Conservation (phyloP, 2,113 vertebrate species). For the Amazona guildingii region DNA sequence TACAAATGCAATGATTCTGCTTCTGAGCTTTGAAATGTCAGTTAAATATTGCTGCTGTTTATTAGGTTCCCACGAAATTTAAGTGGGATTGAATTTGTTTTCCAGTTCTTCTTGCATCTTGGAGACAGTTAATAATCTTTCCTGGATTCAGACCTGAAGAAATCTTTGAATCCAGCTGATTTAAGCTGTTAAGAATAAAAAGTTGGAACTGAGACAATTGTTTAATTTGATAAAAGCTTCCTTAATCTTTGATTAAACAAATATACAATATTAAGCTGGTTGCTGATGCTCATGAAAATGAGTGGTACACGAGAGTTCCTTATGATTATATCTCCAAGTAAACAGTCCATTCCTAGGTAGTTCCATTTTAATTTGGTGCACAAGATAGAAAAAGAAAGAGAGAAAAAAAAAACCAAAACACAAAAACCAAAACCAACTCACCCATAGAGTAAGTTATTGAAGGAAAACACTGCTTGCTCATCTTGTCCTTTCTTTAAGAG, state of each 20-base stretch:
- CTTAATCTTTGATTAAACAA: neutral
- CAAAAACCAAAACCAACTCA: neutral
- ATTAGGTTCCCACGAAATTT: slow-evolving; percentile 17
- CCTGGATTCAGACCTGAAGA: neutral
- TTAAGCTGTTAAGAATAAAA: neutral
- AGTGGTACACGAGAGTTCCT: neutral
- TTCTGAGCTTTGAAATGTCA: slow-evolving; percentile 40
- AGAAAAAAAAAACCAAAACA: neutral
- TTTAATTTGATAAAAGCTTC: neutral
- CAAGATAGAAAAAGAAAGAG: neutral
- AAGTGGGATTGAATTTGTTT: slow-evolving; percentile 39
- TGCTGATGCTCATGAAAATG: neutral
- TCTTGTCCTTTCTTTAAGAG: neutral
- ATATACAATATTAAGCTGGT: neutral
- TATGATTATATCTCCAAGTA: neutral
- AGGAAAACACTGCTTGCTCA: neutral
- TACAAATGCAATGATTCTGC: slow-evolving; percentile 11
- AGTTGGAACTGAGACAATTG: neutral
- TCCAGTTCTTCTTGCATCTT: neutral
- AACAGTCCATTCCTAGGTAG: neutral
- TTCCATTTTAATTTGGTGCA: neutral
- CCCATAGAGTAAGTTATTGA: neutral
- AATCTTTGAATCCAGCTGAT: neutral
- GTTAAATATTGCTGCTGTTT: slow-evolving; percentile 40
- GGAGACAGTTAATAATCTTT: neutral